A percentile compares a stretch with the other conserved stretches of the same genome.
phyloP scores from a whole-genome alignment of 2,797 vertebrate genomes.

The Hypotaenidia okinawae region DNA sequence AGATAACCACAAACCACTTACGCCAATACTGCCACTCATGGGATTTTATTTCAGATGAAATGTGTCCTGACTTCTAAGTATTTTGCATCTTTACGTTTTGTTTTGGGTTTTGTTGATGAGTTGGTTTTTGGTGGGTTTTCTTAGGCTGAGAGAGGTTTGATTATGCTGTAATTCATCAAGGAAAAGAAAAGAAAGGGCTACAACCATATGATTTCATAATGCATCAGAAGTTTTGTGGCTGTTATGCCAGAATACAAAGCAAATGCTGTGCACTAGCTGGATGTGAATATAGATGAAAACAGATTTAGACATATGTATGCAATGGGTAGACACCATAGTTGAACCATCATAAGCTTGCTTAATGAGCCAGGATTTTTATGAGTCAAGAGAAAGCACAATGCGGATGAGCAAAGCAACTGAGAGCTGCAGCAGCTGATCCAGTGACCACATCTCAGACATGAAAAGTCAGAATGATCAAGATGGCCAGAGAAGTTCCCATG shows the following conservation, averaged over 20 bases:
- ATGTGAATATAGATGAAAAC: slow-evolving; percentile 38
- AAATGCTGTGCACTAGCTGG: slow-evolving; percentile 17
- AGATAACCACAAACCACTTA: slow-evolving; percentile 26
- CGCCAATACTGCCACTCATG: neutral
- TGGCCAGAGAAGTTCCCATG: slow-evolving; percentile 35
- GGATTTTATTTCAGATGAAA: slow-evolving; percentile 3
- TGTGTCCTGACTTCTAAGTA: neutral
- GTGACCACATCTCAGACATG: slow-evolving; percentile 72
- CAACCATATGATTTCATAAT: slow-evolving; percentile 64
- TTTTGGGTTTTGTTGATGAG: no score
- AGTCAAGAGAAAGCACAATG: slow-evolving; percentile 73
- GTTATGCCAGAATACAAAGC: slow-evolving; percentile 59
- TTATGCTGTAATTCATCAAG: slow-evolving; percentile 53
- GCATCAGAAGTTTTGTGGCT: slow-evolving; percentile 69
- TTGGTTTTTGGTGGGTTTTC: no score
- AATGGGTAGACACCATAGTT: slow-evolving; percentile 49
- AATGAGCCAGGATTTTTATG: slow-evolving; percentile 64
- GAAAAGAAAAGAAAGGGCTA: slow-evolving; percentile 36
- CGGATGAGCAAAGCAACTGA: slow-evolving; percentile 55
- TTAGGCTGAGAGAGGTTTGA: slow-evolving; percentile 19
- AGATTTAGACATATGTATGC: slow-evolving; percentile 44
- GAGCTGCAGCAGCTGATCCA: slow-evolving; percentile 65
- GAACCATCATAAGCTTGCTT: slow-evolving; percentile 43
- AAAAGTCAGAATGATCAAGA: slow-evolving; percentile 61
- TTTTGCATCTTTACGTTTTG: neutral